Evolutionary conservation across 2,888 invertebrate genomes (phyloP), one percentile per base, ranked within the genome.

Genomic region (Pherbina coryleti): DNA sequence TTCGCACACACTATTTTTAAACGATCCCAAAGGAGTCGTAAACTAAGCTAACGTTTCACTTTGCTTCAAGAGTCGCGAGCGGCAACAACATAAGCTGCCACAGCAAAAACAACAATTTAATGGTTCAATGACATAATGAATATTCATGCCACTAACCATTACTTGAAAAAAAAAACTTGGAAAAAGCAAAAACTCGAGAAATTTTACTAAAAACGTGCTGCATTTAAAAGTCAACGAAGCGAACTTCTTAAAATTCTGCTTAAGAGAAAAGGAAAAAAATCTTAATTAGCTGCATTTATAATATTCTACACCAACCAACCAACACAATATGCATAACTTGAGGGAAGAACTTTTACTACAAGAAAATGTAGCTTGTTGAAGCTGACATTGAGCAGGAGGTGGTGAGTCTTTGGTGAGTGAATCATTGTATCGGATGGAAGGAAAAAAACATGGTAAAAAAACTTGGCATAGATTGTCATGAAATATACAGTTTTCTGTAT

Each of bases 31-130:
- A 28, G 70, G 70, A 71, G 55, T 55, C 31, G 55, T 71, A 53
- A 71, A 71, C 53, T 31, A 71, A 71, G 55, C 53, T 44, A 71
- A 71, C 70, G 34, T 28, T 53, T 71, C 19, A 71, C 53, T 71
- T 71, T 53, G 51, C 28, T 7, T 31, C 19, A 37, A 44, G 28
- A n/a, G 64, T 53, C 79, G 78, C 60, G 66, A 73, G 75, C 80
- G 79, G 76, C 71, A 64, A 19, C 22, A 66, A 78, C 79, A 72
- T 76, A 14, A 62, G 51, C n/a, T n/a, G n/a, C 25, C 37, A 34
- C 19, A 19, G 25, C 51, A 66, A 75, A 66, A 75, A 67, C 75
- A 49, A 34, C 74, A 60, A 22, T 67, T 73, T 78, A 28, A 44
- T 74, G 60, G 69, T 69, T 69, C 69, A 57, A 72, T 72, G 69